These are phyloP conservation scores for Ruditapes philippinarum DNA, from an alignment of 1,140 invertebrate genomes.

Conservation along the genomic window DNA sequence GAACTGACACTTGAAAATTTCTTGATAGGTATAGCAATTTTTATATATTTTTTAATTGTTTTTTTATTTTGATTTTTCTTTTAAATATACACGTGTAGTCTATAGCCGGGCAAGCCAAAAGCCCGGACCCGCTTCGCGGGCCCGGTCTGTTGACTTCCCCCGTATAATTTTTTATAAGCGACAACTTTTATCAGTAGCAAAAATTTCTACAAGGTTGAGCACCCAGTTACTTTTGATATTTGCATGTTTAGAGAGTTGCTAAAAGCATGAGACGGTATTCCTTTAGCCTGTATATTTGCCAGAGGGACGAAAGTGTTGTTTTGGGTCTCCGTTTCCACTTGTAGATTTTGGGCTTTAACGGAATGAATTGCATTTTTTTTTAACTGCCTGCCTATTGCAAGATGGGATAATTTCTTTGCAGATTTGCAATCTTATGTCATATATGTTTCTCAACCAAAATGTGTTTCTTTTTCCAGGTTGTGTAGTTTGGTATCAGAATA, in stretches of 20 bases:
- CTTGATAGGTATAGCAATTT: not conserved
- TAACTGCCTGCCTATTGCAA: conserved; percentile 8
- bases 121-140: too few species aligned
- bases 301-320: not conserved
- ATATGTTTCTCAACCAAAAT: not conserved
- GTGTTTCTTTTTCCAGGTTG: not conserved
- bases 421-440: too few species aligned
- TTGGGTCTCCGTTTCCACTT: conserved; percentile 5
- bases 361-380: too few species aligned
- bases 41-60: not conserved
- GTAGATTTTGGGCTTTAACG: conserved; percentile 27
- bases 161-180: conserved; percentile 1
- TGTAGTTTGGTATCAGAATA: too few species aligned
- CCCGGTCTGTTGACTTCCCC: not conserved
- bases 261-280: not conserved
- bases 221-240: not conserved
- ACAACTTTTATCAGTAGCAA: conserved; percentile 20
- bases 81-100: too few species aligned
- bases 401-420: conserved; percentile 21
- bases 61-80: too few species aligned
- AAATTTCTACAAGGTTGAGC: not conserved
- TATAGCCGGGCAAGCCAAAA: too few species aligned
- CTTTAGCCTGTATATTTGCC: too few species aligned
- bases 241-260: conserved; percentile 20
- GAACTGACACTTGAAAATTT: too few species aligned